These are phyloP conservation scores for Euzophera pinguis DNA, from an alignment of 2,888 invertebrate species.

Conservation along the genomic window DNA sequence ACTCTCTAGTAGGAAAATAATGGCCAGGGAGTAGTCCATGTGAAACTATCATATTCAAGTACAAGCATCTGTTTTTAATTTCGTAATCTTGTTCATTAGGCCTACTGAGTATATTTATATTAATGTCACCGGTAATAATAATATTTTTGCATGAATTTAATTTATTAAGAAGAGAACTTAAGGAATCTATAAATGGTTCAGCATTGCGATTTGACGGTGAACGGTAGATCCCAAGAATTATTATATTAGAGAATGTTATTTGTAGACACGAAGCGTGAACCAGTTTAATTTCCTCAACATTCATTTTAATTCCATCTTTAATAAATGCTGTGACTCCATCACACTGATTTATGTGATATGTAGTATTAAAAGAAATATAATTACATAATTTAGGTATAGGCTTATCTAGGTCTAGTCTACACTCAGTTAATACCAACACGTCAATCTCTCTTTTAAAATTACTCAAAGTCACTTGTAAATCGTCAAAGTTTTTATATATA, in stretches of 20 bases:
- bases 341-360: conserved; percentile 15
- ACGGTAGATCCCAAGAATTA: neutral
- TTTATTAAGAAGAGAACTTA: neutral
- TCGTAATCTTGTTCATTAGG: neutral
- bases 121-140: neutral
- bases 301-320: neutral
- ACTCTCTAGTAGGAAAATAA: neutral
- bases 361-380: conserved; percentile 16
- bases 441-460: conserved; percentile 14
- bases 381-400: conserved; percentile 12
- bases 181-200: neutral
- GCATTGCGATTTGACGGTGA: neutral
- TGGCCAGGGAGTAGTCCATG: neutral
- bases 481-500: conserved; percentile 10
- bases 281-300: neutral
- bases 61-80: neutral
- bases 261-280: neutral
- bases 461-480: neutral
- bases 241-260: neutral
- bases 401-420: conserved; percentile 15
- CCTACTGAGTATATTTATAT: neutral
- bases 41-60: neutral
- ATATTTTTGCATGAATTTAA: neutral
- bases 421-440: conserved; percentile 18
- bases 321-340: conserved; percentile 19